Percentiles rank a stretch among this genome's conserved stretches.
These are phyloP conservation scores for Uloborus diversus DNA, from an alignment of 1,140 invertebrate genomes.

Conservation along the genomic window DNA sequence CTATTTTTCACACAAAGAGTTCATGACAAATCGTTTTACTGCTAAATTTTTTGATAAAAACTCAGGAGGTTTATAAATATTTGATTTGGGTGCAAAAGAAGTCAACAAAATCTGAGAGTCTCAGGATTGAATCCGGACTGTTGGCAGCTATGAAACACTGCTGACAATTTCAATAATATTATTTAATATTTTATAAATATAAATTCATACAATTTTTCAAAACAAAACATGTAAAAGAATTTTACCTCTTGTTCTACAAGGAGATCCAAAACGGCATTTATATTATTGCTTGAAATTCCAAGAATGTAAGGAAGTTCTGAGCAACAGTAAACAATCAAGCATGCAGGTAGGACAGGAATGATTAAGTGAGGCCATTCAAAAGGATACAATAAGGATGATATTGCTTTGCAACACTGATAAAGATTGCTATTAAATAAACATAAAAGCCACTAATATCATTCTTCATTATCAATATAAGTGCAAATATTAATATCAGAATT, in stretches of 20 bases:
- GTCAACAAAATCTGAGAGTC: too few relatives aligned
- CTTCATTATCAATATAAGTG: too few relatives aligned
- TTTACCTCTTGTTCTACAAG: constrained; percentile 61
- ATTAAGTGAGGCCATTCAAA: constrained; percentile 84
- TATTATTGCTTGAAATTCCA: constrained; percentile 70
- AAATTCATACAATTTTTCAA: constrained; percentile 33
- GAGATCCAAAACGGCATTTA: constrained; percentile 61
- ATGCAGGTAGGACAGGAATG: constrained; percentile 76
- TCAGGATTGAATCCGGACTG: too few relatives aligned
- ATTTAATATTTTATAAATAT: too few relatives aligned
- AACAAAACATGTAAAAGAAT: constrained; percentile 16
- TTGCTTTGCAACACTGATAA: constrained; percentile 77
- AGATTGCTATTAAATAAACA: constrained; percentile 61
- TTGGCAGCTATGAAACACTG: too few relatives aligned
- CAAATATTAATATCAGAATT: too few relatives aligned
- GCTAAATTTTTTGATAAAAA: too few relatives aligned
- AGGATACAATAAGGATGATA: constrained; percentile 79
- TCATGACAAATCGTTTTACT: too few relatives aligned
- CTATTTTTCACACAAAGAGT: too few relatives aligned
- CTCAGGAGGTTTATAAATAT: too few relatives aligned
- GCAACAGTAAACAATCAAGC: constrained; percentile 76
- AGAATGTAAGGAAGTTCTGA: constrained; percentile 80
- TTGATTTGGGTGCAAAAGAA: too few relatives aligned
- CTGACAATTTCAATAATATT: too few relatives aligned
- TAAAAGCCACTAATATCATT: background rate